These are phyloP conservation scores for Benitochromis conjunctus DNA, from an alignment of 2,113 vertebrate genomes.

Conservation along the genomic window DNA sequence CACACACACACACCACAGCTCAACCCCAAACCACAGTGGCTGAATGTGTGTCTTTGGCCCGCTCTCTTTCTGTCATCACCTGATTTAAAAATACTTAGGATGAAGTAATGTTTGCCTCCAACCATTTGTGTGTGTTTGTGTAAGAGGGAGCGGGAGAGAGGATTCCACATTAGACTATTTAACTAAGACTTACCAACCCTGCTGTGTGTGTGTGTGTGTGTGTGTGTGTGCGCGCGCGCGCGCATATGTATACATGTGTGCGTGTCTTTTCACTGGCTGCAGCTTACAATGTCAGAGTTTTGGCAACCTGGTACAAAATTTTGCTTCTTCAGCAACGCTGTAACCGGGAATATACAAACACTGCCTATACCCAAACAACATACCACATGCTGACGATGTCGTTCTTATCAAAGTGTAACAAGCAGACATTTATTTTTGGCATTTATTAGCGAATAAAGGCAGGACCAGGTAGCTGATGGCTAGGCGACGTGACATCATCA, in stretches of 20 bases:
- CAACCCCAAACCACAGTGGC: constrained; percentile 43
- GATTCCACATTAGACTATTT: constrained; percentile 31
- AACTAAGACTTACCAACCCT: background rate
- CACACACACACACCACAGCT: constrained; percentile 28
- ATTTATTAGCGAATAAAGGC: background rate
- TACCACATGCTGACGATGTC: background rate
- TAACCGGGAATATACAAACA: constrained; percentile 35
- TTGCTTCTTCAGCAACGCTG: constrained; percentile 23
- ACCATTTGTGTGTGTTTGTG: constrained; percentile 36
- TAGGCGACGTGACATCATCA: background rate
- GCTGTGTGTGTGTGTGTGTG: background rate
- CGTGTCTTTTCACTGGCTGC: background rate
- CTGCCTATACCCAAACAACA: background rate
- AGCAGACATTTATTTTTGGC: background rate
- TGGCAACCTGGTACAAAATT: constrained; percentile 18
- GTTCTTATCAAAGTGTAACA: background rate
- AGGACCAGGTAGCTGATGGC: background rate
- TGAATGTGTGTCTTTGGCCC: background rate
- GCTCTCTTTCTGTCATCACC: constrained; percentile 45
- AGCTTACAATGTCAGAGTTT: constrained; percentile 1
- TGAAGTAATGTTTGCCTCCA: constrained; percentile 56
- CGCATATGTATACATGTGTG: background rate
- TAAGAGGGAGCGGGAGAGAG: constrained; percentile 12
- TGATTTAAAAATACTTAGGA: constrained; percentile 59
- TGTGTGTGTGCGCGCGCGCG: background rate